phyloP scores from a whole-genome alignment of 2,888 invertebrate genomes.

The Zhengitettix transpicula region DNA sequence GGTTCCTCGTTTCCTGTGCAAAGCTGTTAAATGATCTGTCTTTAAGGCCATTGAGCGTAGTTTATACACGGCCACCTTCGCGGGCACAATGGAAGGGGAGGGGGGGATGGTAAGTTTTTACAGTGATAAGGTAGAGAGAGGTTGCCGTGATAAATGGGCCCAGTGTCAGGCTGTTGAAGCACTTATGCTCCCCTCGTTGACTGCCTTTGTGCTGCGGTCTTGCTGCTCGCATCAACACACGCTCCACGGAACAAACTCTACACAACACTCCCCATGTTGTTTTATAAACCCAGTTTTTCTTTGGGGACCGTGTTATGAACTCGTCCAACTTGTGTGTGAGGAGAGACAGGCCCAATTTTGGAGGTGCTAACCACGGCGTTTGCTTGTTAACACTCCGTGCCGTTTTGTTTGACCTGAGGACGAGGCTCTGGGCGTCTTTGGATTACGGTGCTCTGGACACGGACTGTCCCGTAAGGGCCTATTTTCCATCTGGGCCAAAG shows the following conservation, averaged over 20 bases:
- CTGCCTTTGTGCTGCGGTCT: not conserved
- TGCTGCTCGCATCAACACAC: not conserved
- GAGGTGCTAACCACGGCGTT: not conserved
- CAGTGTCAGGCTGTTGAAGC: not conserved
- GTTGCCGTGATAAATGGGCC: not conserved
- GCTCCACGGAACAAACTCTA: not conserved
- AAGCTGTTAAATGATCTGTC: slow-evolving; percentile 12
- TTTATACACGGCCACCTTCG: not conserved
- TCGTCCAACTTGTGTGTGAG: not conserved
- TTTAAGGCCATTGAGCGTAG: slow-evolving; percentile 3
- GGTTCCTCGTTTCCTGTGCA: not conserved
- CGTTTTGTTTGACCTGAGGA: not conserved
- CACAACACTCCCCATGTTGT: not conserved
- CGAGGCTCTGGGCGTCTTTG: not conserved
- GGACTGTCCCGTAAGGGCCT: not conserved
- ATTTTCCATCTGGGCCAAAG: not conserved
- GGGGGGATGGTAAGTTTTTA: no score
- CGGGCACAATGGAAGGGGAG: not conserved
- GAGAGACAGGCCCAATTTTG: not conserved
- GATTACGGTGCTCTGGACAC: not conserved
- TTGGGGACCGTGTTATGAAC: not conserved
- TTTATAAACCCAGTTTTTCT: not conserved
- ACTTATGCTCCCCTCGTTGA: not conserved
- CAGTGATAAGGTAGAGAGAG: no score
- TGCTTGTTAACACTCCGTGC: not conserved